Conservation (phyloP, 1,140 invertebrate species). For the Sycophaga agraensis region DNA sequence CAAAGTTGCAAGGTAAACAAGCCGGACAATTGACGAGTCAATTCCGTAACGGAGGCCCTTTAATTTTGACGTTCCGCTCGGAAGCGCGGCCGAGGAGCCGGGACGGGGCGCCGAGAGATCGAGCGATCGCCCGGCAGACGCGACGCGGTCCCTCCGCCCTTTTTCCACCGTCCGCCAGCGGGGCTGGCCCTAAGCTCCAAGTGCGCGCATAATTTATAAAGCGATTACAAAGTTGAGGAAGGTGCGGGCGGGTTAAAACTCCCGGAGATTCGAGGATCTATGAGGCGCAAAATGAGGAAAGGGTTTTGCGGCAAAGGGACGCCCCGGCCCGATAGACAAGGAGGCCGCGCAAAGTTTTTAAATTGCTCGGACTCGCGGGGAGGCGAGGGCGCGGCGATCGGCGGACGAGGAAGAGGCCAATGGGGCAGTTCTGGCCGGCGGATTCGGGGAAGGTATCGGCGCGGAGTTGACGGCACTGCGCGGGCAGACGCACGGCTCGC, state of each 20-base stretch:
- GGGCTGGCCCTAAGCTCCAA: no score
- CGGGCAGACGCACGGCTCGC: no score
- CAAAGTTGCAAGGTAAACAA: no score
- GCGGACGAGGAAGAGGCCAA: conserved; percentile 55
- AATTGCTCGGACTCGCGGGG: conserved; percentile 40
- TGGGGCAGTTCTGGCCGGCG: conserved; percentile 36
- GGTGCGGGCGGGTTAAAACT: conserved; percentile 28
- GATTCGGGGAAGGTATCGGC: conserved; percentile 16
- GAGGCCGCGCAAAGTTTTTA: conserved; percentile 48
- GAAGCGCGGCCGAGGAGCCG: background rate
- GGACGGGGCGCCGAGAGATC: no score
- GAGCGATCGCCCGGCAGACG: no score
- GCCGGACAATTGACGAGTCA: no score
- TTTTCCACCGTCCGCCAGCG: no score
- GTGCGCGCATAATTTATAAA: conserved; percentile 25
- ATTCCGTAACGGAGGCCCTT: background rate
- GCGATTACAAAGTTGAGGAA: conserved; percentile 32
- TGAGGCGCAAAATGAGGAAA: conserved; percentile 54
- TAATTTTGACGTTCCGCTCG: background rate
- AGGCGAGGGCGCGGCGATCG: conserved; percentile 49
- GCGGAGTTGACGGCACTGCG: no score
- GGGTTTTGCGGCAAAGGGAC: background rate
- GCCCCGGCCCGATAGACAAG: background rate
- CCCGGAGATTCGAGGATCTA: conserved; percentile 46
- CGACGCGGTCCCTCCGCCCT: no score